Conservation (phyloP, 1,140 invertebrate genomes). For the Phthorimaea operculella region DNA sequence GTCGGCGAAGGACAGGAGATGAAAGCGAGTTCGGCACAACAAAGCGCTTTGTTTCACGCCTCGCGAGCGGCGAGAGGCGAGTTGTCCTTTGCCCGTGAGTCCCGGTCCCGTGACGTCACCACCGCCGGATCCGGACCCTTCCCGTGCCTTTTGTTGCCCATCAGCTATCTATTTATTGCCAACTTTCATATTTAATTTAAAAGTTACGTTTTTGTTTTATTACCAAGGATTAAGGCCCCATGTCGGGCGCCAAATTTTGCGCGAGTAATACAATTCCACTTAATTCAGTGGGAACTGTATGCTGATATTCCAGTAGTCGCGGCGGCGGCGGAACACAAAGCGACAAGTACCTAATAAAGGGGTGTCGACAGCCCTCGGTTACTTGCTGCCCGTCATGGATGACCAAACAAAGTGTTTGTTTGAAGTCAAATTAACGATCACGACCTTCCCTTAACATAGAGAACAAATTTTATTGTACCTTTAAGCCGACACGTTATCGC, state of each 20-base stretch:
- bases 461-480: conserved; percentile 9
- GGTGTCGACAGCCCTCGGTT: conserved; percentile 49
- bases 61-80: neutral
- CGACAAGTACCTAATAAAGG: conserved; percentile 61
- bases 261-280: conserved; percentile 43
- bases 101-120: neutral
- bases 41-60: conserved; percentile 30
- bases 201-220: too few species aligned
- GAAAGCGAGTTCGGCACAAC: conserved; percentile 33
- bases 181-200: too few species aligned
- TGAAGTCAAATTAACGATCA: neutral
- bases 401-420: conserved; percentile 10
- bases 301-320: conserved; percentile 29
- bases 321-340: conserved; percentile 51
- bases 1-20: conserved; percentile 28
- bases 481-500: conserved; percentile 26
- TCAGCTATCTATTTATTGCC: too few species aligned
- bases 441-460: neutral
- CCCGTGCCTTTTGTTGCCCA: neutral
- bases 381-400: conserved; percentile 19
- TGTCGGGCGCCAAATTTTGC: conserved; percentile 43
- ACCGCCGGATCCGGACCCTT: neutral
- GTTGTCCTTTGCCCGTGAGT: neutral
- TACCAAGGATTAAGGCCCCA: conserved; percentile 8
- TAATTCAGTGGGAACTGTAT: conserved; percentile 57